Evolutionary conservation across 2,888 invertebrate species (phyloP).

Genomic region (Lithophane leautieri): DNA sequence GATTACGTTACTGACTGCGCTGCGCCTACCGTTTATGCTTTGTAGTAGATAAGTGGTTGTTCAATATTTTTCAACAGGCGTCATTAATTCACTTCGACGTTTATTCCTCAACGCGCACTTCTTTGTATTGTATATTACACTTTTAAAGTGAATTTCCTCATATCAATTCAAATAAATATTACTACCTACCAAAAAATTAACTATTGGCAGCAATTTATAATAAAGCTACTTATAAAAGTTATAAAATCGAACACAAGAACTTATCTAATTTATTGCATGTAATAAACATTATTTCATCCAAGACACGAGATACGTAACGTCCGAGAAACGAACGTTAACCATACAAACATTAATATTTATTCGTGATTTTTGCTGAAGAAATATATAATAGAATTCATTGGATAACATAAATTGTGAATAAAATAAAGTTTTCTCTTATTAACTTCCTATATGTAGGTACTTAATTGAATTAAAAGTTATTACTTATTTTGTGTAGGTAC

Average conservation of each 20-base stretch:
- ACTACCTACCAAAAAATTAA: too few relatives aligned
- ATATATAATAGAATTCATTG: conserved; percentile 2
- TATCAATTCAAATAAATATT: neutral
- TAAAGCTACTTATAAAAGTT: neutral
- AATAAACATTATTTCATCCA: conserved; percentile 15
- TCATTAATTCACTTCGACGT: neutral
- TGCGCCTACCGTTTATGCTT: neutral
- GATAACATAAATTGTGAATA: conserved; percentile 10
- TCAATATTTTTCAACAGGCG: neutral
- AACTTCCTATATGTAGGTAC: conserved; percentile 1
- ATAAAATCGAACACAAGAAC: conserved; percentile 2
- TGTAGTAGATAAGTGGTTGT: neutral
- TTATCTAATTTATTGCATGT: conserved; percentile 7
- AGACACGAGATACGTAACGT: too few relatives aligned
- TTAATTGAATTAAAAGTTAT: neutral
- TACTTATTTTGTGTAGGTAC: neutral
- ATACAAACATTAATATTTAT: neutral
- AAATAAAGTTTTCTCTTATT: conserved; percentile 4
- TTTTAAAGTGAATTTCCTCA: neutral
- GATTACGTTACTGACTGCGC: neutral
- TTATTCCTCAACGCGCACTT: neutral
- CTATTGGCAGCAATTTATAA: too few relatives aligned
- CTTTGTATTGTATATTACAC: neutral
- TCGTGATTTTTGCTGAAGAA: neutral
- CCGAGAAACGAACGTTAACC: neutral